Base-by-base conservation (phyloP, 2,888 invertebrate genomes). In the Sicus ferrugineus region DNA sequence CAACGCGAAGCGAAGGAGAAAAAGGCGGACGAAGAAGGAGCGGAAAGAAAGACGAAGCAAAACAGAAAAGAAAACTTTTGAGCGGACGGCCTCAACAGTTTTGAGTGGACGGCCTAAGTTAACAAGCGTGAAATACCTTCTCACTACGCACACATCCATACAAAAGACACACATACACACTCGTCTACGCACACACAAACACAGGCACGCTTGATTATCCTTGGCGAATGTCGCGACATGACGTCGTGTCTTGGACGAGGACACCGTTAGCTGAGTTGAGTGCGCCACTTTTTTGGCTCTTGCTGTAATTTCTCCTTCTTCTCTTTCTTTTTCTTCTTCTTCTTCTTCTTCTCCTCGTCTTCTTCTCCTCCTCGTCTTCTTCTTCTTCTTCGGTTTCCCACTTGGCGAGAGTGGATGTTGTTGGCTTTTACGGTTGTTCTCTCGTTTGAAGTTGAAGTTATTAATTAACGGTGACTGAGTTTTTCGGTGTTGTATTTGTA, bases 141-240 rank as follows among this genome's bases (percentile, higher is more conserved):
- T 19, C n/a, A 46, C n/a, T 6, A 14, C 46, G 19, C 19, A 54
- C 50, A 67, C 64, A 75, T 58, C 67, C 71, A 68, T 65, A 69
- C 34, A 16, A 14, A 48, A 68, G 73, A 74, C 70, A 72, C 67
- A 74, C 64, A 54, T 56, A 38, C 28, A 67, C 54, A 67, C 52
- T 50, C 67, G 48, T 52, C 19, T 16, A 26, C 50, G 4, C 28
- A 58, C 34, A 69, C 63, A 21, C 19, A 26, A 28, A 16, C 63
- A 52, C 19, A 48, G 23, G 21, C 34, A 46, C n/a, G n/a, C n/a
- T n/a, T 58, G 72, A 76, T 80, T 78, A 81, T 82, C 80, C 82
- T 82, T 82, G 82, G 77, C 76, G 75, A 79, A 78, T 81, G 81
- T 80, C 81, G 72, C 73, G 73, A 76, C 79, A 74, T 74, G 74